Evolutionary conservation across 2,888 invertebrate genomes (phyloP), one percentile per base, ranked within the genome.

Genomic region (Seira sanloemensis): DNA sequence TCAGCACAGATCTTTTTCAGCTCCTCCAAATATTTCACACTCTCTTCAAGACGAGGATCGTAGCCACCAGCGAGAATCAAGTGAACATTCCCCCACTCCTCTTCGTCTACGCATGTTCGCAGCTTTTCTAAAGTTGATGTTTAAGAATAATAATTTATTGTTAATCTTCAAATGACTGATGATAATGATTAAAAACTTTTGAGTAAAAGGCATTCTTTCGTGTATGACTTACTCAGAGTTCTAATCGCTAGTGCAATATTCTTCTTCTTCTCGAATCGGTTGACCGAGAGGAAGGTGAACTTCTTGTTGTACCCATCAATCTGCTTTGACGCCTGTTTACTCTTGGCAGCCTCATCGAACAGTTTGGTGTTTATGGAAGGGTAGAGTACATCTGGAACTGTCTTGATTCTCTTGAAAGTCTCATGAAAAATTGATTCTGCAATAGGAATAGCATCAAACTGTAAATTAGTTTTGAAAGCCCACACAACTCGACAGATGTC

Each of bases 231-330:
- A 90, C 95, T 94, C 89, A 99, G 93, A 2, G 98, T 95, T 90
- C 94, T 92, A 67, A 99, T 91, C 0, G 98, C 98, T 67, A 99
- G 91, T 50, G 93, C 93, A n/a, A 99, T 92, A 91, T 98, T 96
- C 91, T 99, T 99, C 91, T 99, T 99, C 5, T 97, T 94, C 91
- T 99, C 99, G 92, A 96, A 99, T 86, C 99, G 94, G 92, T 99
- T 99, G 87, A 99, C 95, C 0, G 99, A 99, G 9, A 99, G 92
- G 91, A 98, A 96, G 50, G 97, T 91, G 90, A 94, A 93, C 26
- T 90, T 90, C 24, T 91, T 12, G 0, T 91, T 88, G 0, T 91
- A 90, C 7, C 91, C 72, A 24, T 79, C 71, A 19, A 84, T 58
- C 21, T 86, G 23, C 25, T 86, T 80, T 37, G 87, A 50, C 16